Evolutionary conservation across 2,113 vertebrate species (phyloP).

Genomic region (Ellobius talpinus): DNA sequence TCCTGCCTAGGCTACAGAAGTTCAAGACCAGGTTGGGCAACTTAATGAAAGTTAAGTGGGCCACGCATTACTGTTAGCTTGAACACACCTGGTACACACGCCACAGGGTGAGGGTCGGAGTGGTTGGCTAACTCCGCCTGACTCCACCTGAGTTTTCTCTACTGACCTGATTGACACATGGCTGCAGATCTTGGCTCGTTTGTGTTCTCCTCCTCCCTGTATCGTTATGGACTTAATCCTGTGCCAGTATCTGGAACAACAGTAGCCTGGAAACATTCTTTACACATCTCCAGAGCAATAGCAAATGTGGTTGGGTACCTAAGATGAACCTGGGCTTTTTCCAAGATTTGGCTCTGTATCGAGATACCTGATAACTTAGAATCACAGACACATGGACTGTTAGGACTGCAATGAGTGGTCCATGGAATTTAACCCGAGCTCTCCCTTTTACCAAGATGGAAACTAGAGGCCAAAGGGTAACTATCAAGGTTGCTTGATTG

Average conservation of each 20-base stretch:
- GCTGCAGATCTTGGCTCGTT: background rate
- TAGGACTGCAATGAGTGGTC: background rate
- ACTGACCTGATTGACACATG: background rate
- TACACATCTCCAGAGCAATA: background rate
- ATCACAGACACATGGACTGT: background rate
- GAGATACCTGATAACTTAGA: background rate
- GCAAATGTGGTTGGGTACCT: background rate
- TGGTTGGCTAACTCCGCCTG: background rate
- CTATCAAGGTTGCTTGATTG: background rate
- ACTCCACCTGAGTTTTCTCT: background rate
- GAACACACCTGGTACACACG: background rate
- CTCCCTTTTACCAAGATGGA: background rate
- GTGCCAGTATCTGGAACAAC: background rate
- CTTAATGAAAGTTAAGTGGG: background rate
- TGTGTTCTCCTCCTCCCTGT: background rate
- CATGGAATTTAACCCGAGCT: background rate
- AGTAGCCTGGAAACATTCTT: background rate
- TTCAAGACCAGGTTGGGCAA: background rate
- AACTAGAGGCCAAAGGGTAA: background rate
- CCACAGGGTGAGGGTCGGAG: too few species aligned
- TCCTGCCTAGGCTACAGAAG: background rate
- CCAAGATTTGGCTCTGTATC: background rate
- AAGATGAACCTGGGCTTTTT: background rate
- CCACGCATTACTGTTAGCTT: background rate
- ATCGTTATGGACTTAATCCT: background rate